These are phyloP conservation scores for Coptodon bakossiorum DNA, from an alignment of 2,113 vertebrate species.

Conservation along the genomic window DNA sequence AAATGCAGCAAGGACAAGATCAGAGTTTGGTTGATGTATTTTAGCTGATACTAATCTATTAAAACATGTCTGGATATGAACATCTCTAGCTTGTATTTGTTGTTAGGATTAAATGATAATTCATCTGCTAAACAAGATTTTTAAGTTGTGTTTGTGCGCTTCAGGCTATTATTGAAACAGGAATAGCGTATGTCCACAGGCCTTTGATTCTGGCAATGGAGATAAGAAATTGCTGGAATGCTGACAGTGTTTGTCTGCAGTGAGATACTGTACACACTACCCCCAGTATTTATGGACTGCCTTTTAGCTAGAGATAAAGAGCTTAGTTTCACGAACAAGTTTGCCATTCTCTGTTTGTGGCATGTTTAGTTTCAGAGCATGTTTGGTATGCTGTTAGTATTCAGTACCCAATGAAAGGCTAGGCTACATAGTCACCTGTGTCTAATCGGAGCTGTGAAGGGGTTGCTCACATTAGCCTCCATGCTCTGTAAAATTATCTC, in stretches of 20 bases:
- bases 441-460: background rate
- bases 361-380: background rate
- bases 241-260: slow-evolving; percentile 47
- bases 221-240: slow-evolving; percentile 60
- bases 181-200: slow-evolving; percentile 11
- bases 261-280: slow-evolving; percentile 30
- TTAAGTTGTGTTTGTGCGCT: background rate
- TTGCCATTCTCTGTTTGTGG: slow-evolving; percentile 14
- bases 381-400: background rate
- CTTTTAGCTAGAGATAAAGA: slow-evolving; percentile 34
- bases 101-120: background rate
- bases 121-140: background rate
- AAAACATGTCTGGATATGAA: background rate
- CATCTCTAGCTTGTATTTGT: background rate
- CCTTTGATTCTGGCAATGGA: slow-evolving; percentile 25
- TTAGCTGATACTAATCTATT: background rate
- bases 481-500: slow-evolving; percentile 38
- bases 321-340: background rate
- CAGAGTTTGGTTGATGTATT: background rate
- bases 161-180: slow-evolving; percentile 5
- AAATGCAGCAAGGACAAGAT: background rate
- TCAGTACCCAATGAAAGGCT: background rate
- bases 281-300: slow-evolving; percentile 41
- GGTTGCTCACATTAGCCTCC: slow-evolving; percentile 38
- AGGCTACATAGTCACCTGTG: background rate